phyloP scores from a whole-genome alignment of 2,888 invertebrate genomes.

The Atethmia centrago region DNA sequence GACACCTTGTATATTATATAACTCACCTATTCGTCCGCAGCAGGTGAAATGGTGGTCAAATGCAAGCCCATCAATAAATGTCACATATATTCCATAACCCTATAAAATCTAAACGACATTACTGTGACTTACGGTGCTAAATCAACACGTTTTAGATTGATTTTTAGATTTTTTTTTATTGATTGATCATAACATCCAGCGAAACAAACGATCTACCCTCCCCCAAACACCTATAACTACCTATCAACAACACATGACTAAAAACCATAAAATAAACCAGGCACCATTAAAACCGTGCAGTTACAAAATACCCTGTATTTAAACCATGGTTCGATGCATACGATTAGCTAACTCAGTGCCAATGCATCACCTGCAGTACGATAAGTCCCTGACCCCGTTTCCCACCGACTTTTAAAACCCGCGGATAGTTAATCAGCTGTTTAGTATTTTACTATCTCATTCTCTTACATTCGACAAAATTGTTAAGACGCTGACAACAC shows the following conservation, averaged over 20 bases:
- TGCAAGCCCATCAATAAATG: background rate
- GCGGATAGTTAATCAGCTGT: slow-evolving; percentile 38
- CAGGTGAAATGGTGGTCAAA: too few relatives aligned
- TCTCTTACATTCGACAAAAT: background rate
- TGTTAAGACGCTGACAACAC: too few relatives aligned
- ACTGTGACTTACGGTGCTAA: background rate
- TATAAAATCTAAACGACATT: background rate
- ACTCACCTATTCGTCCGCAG: background rate
- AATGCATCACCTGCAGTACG: slow-evolving; percentile 46
- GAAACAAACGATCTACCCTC: background rate
- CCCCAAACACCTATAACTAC: slow-evolving; percentile 9
- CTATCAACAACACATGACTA: slow-evolving; percentile 16
- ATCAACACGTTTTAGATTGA: too few relatives aligned
- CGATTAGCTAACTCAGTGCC: slow-evolving; percentile 50
- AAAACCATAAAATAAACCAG: slow-evolving; percentile 18
- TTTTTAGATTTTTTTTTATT: too few relatives aligned
- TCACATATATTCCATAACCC: too few relatives aligned
- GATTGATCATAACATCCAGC: background rate
- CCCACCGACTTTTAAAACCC: slow-evolving; percentile 42
- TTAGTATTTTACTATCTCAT: slow-evolving; percentile 6
- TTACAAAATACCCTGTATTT: slow-evolving; percentile 46
- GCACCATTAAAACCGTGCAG: slow-evolving; percentile 14
- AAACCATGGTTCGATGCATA: slow-evolving; percentile 48
- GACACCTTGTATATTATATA: too few relatives aligned
- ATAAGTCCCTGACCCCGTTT: slow-evolving; percentile 51